Conservation (phyloP, 1,140 invertebrate genomes). For the Trissolcus basalis region DNA sequence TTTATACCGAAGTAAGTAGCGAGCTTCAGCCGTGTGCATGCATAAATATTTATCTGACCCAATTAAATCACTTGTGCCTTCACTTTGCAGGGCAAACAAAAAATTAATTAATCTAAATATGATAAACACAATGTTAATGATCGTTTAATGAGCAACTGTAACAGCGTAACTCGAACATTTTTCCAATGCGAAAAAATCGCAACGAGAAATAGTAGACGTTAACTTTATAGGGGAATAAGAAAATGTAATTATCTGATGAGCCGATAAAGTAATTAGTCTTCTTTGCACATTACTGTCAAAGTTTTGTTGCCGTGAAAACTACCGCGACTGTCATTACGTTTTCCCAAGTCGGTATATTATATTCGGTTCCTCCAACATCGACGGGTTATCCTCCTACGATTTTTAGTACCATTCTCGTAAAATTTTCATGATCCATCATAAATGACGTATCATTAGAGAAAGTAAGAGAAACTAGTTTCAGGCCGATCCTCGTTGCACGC, state of each 20-base stretch:
- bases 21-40: conserved; percentile 11
- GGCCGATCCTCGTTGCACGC: conserved; percentile 19
- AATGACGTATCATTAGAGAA: conserved; percentile 46
- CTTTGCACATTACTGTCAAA: too few relatives aligned
- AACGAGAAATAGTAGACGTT: neutral
- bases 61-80: neutral
- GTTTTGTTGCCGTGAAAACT: too few relatives aligned
- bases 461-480: conserved; percentile 36
- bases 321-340: too few relatives aligned
- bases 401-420: neutral
- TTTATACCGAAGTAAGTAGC: conserved; percentile 22
- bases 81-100: neutral
- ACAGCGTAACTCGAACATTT: too few relatives aligned
- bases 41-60: conserved; percentile 33
- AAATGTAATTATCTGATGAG: neutral
- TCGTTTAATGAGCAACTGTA: too few relatives aligned
- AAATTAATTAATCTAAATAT: conserved; percentile 11
- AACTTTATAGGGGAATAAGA: conserved; percentile 22
- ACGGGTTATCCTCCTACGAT: conserved; percentile 8
- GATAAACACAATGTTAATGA: neutral
- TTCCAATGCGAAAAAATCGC: conserved; percentile 3
- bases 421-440: conserved; percentile 28
- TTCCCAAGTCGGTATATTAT: too few relatives aligned
- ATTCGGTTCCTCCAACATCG: too few relatives aligned
- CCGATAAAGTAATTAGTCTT: neutral